A percentile compares a stretch with the other conserved stretches of the same genome.
Evolutionary conservation across 92 coral and sea anemone genomes (phyloP).

Genomic region (Parazoanthus swiftii): DNA sequence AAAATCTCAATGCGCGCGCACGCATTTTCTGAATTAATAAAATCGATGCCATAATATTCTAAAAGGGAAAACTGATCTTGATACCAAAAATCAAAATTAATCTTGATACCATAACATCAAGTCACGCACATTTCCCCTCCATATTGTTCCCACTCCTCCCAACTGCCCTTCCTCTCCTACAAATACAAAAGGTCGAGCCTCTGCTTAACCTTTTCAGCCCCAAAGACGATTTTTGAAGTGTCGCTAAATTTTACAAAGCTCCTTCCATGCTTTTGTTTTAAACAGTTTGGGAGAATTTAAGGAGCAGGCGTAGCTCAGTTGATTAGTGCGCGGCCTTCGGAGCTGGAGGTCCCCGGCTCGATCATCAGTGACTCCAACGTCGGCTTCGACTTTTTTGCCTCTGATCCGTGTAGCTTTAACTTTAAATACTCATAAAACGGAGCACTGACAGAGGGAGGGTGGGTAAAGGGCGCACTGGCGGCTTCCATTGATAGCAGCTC

Average conservation of each 20-base stretch:
- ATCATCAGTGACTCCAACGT: neutral
- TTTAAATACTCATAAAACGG: too few species aligned
- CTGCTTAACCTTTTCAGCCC: neutral
- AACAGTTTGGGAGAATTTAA: too few species aligned
- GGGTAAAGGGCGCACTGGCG: too few species aligned
- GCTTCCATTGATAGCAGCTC: neutral
- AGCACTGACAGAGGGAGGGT: too few species aligned
- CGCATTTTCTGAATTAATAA: conserved; percentile 6
- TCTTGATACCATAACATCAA: neutral
- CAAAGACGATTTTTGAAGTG: too few species aligned
- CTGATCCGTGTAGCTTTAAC: neutral
- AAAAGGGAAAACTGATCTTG: neutral
- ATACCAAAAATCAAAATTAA: neutral
- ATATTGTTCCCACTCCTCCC: neutral
- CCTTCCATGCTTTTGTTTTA: neutral
- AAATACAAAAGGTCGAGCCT: neutral
- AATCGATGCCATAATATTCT: neutral
- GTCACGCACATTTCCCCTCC: neutral
- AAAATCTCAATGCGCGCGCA: neutral
- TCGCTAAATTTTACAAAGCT: too few species aligned
- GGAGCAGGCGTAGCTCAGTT: too few species aligned
- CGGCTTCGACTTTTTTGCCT: neutral
- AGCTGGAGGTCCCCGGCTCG: neutral
- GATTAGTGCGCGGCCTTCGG: too few species aligned
- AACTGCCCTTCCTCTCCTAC: neutral